Evolutionary conservation across 1,140 invertebrate species (phyloP), one percentile per base, ranked within the genome.

Genomic region (Oncopeltus fasciatus): DNA sequence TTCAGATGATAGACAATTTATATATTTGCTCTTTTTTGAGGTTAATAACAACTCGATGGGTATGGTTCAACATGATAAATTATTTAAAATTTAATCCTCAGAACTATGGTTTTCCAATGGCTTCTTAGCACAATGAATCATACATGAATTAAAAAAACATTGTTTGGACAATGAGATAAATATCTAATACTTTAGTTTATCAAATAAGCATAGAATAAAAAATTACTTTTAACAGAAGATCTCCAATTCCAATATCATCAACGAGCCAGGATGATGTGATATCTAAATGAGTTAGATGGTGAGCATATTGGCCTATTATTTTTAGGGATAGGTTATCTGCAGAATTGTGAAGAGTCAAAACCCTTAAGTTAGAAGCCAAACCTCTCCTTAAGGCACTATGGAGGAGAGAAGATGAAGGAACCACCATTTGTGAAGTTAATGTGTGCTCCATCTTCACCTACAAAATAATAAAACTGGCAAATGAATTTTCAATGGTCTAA

Each of bases 231-330:
- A 70, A 60, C 16, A 69, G 61, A 24, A 70, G 60, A 47, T 67
- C 56, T 53, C 61, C 64, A 18, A 71, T 68, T 20, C 70, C 70
- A 21, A 44, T 47, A 57, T 71, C 70, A 51, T 71, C 69, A 0
- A 71, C 68, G 59, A 66, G 64, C 70, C 70, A 71, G 14, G 68
- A 69, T n/a, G 63, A 67, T 2, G 67, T 66, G 12, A 70, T 59
- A 57, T 71, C 70, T 3, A 71, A 60, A 62, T 68, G 49, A 28
- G 62, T 63, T 0, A 71, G 61, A 59, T 67, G 65, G 16, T 62
- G 28, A 16, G 67, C 63, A 53, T 69, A 43, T 59, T 66, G 60
- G 1, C 70, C 70, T n/a, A 71, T 47, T 33, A 67, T 56, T 47
- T 59, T 58, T 9, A 71, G 49, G n/a, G 68, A 64, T 59, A 63